Conservation (phyloP, 2,113 vertebrate genomes). For the Nerophis ophidion region DNA sequence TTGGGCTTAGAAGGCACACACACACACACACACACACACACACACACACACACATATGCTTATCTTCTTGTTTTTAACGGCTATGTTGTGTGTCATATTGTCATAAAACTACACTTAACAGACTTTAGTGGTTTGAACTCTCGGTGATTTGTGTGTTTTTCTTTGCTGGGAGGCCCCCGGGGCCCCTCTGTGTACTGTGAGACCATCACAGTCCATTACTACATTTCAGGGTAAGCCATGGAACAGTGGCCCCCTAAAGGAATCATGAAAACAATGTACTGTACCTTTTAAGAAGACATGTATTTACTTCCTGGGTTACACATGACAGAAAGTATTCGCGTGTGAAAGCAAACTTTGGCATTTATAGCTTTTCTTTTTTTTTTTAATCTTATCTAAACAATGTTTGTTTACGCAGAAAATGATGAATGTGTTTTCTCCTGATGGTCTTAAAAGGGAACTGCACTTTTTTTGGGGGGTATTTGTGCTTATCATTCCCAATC, state of each 20-base stretch:
- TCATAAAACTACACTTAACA: neutral
- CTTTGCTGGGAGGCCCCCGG: neutral
- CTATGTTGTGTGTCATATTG: slow-evolving; percentile 7
- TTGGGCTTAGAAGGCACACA: neutral
- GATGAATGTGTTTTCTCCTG: no score
- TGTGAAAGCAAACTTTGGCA: no score
- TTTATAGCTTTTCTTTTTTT: no score
- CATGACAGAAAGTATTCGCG: no score
- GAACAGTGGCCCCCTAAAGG: slow-evolving; percentile 8
- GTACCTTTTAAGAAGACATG: no score
- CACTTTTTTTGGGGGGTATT: no score
- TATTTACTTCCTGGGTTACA: no score
- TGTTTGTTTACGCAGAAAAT: no score
- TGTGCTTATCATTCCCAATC: no score
- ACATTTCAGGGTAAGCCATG: slow-evolving; percentile 5
- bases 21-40: neutral
- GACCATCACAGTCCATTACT: neutral
- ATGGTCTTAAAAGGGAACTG: no score
- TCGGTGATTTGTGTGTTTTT: neutral
- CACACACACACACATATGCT: neutral
- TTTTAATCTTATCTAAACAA: no score
- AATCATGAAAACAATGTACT: no score
- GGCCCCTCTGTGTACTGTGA: slow-evolving; percentile 6
- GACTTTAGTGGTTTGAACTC: neutral
- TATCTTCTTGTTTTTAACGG: neutral